phyloP scores from a whole-genome alignment of 2,888 invertebrate species.

The Noctua janthe region DNA sequence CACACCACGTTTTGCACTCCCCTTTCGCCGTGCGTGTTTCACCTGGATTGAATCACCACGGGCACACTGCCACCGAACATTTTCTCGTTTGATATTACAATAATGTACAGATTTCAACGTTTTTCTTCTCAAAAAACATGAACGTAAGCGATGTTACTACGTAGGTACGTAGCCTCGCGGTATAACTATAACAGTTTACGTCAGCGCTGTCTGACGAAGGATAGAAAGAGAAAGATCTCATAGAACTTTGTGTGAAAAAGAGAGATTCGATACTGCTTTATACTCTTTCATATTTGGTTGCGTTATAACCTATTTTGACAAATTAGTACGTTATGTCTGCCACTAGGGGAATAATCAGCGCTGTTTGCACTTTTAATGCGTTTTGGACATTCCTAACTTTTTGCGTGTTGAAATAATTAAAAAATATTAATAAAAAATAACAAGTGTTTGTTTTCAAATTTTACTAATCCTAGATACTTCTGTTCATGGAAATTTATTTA shows the following conservation, averaged over 20 bases:
- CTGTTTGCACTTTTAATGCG: conserved; percentile 73
- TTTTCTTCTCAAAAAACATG: conserved; percentile 79
- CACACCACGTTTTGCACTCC: conserved; percentile 77
- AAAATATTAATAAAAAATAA: background rate
- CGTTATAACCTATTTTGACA: conserved; percentile 88
- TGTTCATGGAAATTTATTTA: background rate
- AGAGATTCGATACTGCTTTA: conserved; percentile 71
- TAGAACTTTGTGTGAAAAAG: conserved; percentile 68
- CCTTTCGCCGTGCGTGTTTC: conserved; percentile 76
- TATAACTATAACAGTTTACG: conserved; percentile 69
- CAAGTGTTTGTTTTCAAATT: background rate
- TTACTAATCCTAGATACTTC: background rate
- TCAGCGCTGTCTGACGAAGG: conserved; percentile 73
- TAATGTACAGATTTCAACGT: conserved; percentile 69
- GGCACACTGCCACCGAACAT: conserved; percentile 78
- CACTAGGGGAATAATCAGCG: conserved; percentile 79
- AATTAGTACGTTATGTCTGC: conserved; percentile 86
- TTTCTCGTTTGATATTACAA: conserved; percentile 73
- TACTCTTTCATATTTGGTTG: conserved; percentile 72
- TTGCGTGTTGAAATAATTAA: conserved; percentile 8
- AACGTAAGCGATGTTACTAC: conserved; percentile 83
- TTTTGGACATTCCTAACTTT: conserved; percentile 59
- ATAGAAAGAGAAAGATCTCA: conserved; percentile 57
- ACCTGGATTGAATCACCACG: conserved; percentile 79
- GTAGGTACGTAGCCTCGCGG: conserved; percentile 87